Evolutionary conservation across 1,140 invertebrate genomes (phyloP).

Genomic region (Bombus breviceps): DNA sequence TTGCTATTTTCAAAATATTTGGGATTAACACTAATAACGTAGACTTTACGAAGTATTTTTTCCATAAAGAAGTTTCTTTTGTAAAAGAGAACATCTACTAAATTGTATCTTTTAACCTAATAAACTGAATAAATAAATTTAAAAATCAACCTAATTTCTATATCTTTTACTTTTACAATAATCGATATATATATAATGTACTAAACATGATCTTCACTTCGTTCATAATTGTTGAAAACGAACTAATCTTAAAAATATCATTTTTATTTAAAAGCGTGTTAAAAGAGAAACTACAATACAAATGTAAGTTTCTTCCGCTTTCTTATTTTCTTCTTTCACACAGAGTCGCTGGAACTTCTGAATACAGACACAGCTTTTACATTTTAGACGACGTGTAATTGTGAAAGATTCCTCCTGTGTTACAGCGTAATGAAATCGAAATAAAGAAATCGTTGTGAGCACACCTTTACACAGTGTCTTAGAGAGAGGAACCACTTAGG

Average conservation of each 20-base stretch:
- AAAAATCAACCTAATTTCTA: background rate
- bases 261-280: background rate
- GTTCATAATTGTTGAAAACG: too few relatives aligned
- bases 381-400: background rate
- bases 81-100: background rate
- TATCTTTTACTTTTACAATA: background rate
- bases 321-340: background rate
- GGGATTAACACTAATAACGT: background rate
- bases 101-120: background rate
- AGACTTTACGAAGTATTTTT: background rate
- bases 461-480: constrained; percentile 60
- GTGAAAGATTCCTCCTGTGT: background rate
- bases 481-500: constrained; percentile 62
- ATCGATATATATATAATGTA: background rate
- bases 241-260: background rate
- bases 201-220: background rate
- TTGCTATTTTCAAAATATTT: background rate
- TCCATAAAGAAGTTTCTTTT: background rate
- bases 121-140: background rate
- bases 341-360: background rate
- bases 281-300: background rate
- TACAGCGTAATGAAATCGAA: background rate
- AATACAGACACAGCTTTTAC: background rate
- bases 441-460: constrained; percentile 31
- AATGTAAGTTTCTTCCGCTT: background rate